Percentiles rank a stretch among this genome's conserved stretches.
Evolutionary conservation across 2,888 invertebrate genomes (phyloP).

Genomic region (Escarpia spicata): DNA sequence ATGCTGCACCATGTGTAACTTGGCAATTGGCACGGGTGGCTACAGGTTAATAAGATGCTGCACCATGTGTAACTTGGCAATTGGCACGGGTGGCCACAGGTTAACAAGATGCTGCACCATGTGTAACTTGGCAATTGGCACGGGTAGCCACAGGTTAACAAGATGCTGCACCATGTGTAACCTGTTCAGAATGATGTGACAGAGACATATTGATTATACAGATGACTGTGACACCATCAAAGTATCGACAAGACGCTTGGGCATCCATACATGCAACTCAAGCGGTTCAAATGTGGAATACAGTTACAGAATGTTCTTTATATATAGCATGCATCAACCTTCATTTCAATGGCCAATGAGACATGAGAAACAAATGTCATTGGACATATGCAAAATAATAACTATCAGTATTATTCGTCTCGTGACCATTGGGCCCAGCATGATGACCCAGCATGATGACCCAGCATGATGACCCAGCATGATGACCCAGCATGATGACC

Average conservation of each 20-base stretch:
- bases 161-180: no score
- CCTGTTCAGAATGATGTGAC: background rate
- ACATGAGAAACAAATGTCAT: background rate
- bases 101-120: no score
- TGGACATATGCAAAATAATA: background rate
- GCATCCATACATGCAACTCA: background rate
- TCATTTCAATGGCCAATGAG: background rate
- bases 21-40: no score
- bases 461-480: background rate
- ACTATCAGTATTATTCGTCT: background rate
- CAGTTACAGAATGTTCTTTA: background rate
- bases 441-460: background rate
- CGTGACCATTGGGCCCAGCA: background rate
- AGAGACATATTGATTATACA: background rate
- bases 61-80: no score
- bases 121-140: no score
- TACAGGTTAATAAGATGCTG: no score
- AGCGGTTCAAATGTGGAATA: background rate
- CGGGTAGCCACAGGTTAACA: no score
- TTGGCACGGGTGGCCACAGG: no score
- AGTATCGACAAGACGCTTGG: background rate
- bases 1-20: no score
- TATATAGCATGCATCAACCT: no score
- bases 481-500: background rate
- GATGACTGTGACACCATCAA: background rate